A percentile compares a stretch with the other conserved stretches of the same genome.
Conservation (phyloP, 2,888 invertebrate species). For the Metalampra italica region DNA sequence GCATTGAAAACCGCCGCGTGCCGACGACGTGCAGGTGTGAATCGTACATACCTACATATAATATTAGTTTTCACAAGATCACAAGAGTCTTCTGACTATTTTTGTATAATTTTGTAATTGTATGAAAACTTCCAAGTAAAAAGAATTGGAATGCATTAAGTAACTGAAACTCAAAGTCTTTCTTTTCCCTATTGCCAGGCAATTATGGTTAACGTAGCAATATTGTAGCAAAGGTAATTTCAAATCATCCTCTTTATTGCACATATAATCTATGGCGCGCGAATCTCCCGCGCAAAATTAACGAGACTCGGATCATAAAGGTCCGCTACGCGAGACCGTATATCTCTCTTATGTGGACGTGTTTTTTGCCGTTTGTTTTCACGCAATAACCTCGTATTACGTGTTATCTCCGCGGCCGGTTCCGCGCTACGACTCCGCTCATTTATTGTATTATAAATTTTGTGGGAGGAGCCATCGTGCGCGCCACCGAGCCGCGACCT, state of each 20-base stretch:
- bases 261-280: slow-evolving; percentile 58
- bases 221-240: slow-evolving; percentile 61
- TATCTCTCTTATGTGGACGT: slow-evolving; percentile 53
- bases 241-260: slow-evolving; percentile 67
- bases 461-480: slow-evolving; percentile 68
- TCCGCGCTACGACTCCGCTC: slow-evolving; percentile 58
- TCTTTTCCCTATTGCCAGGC: slow-evolving; percentile 11
- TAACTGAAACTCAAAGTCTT: slow-evolving; percentile 2
- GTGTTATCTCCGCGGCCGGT: slow-evolving; percentile 64
- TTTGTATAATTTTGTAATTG: too few relatives aligned
- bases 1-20: too few relatives aligned
- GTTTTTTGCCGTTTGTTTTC: slow-evolving; percentile 72
- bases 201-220: slow-evolving; percentile 54
- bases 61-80: too few relatives aligned
- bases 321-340: slow-evolving; percentile 54
- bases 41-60: too few relatives aligned
- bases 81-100: too few relatives aligned
- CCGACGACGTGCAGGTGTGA: too few relatives aligned
- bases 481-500: slow-evolving; percentile 55
- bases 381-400: slow-evolving; percentile 68
- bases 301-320: slow-evolving; percentile 59
- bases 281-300: slow-evolving; percentile 60
- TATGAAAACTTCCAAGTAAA: too few relatives aligned
- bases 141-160: not conserved
- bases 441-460: slow-evolving; percentile 75